phyloP scores from a whole-genome alignment of 2,888 invertebrate species.

The Volucella zonaria region DNA sequence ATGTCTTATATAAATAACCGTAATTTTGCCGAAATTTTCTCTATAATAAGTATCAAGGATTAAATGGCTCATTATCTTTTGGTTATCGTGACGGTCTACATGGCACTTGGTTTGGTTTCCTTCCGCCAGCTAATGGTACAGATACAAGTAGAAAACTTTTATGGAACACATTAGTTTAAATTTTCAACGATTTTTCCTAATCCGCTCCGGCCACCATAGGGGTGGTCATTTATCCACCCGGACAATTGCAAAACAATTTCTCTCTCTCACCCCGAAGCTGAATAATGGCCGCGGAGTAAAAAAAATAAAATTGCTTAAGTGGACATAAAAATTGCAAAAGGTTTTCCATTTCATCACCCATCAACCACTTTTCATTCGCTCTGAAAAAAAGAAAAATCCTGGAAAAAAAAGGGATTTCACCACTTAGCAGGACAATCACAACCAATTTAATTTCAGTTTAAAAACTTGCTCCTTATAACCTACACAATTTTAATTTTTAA shows the following conservation, averaged over 20 bases:
- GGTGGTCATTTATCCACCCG: slow-evolving; percentile 2
- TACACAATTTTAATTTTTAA: slow-evolving; percentile 69
- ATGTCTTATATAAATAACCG: slow-evolving; percentile 35
- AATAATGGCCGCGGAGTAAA: neutral
- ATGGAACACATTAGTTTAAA: no score
- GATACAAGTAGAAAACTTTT: no score
- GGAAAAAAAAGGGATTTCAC: slow-evolving; percentile 49
- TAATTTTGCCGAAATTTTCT: slow-evolving; percentile 22
- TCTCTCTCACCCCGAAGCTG: no score
- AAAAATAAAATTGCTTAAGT: slow-evolving; percentile 63
- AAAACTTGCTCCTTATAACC: slow-evolving; percentile 72
- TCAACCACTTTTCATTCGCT: slow-evolving; percentile 34
- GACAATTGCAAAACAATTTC: slow-evolving; percentile 16
- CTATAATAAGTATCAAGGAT: slow-evolving; percentile 14
- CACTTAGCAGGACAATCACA: slow-evolving; percentile 73
- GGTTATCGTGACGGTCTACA: neutral
- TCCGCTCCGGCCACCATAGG: neutral
- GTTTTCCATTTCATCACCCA: slow-evolving; percentile 68
- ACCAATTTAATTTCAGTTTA: slow-evolving; percentile 71
- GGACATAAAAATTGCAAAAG: slow-evolving; percentile 68
- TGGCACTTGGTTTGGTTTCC: neutral
- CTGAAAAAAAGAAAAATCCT: neutral
- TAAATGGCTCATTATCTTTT: slow-evolving; percentile 52
- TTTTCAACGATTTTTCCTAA: no score
- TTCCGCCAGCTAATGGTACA: neutral